A percentile compares a stretch with the other conserved stretches of the same genome.
Conservation (phyloP, 2,113 vertebrate genomes). For the Cervus canadensis region DNA sequence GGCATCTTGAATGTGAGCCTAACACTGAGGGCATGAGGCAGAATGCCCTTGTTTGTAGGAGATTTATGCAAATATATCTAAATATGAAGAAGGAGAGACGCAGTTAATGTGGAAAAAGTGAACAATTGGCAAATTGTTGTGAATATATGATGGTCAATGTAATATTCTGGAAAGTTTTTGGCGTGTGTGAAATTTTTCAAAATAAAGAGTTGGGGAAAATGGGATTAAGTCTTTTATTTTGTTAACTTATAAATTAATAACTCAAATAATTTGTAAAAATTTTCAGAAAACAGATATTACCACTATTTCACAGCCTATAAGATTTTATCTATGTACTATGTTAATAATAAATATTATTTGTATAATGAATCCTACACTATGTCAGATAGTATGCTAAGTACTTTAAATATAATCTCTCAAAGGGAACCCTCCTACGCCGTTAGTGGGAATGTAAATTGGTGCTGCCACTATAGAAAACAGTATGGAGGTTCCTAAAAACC, state of each 20-base stretch:
- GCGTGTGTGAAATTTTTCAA: not conserved
- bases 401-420: not conserved
- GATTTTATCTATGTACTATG: not conserved
- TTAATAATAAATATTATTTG: not conserved
- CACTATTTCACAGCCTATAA: not conserved
- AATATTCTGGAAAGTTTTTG: not conserved
- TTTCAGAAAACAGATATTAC: not conserved
- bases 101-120: not conserved
- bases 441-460: not conserved
- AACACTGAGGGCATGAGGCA: not conserved
- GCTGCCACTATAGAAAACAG: not conserved
- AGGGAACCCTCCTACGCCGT: not conserved
- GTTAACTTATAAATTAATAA: not conserved
- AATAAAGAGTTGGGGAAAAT: not conserved
- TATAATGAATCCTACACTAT: not conserved
- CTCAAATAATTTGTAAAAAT: not conserved
- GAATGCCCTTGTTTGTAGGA: not conserved
- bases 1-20: not conserved
- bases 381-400: not conserved
- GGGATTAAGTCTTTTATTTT: not conserved
- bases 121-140: not conserved
- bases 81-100: not conserved
- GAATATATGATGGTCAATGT: not conserved
- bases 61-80: not conserved
- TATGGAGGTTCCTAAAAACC: not conserved